Percentiles rank a stretch among this genome's conserved stretches.
Evolutionary conservation across 2,888 invertebrate genomes (phyloP).

Genomic region (Orchesella flavescens): DNA sequence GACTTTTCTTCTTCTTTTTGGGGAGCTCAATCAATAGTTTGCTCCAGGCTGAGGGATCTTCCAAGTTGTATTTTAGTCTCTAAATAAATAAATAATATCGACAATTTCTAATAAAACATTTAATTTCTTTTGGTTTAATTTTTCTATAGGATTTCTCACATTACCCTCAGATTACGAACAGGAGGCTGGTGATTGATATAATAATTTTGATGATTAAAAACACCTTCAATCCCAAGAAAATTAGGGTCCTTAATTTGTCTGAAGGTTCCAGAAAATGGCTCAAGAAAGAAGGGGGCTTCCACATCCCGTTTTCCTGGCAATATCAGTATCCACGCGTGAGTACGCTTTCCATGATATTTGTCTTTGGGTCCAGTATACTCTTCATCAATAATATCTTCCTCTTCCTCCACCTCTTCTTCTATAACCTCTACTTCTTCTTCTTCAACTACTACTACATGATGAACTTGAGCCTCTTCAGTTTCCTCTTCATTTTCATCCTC

Average conservation of each 20-base stretch:
- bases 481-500: slow-evolving; percentile 43
- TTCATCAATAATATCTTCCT: slow-evolving; percentile 49
- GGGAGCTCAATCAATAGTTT: slow-evolving; percentile 61
- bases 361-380: slow-evolving; percentile 78
- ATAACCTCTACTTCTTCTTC: slow-evolving; percentile 74
- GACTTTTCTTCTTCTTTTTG: slow-evolving; percentile 37
- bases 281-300: slow-evolving; percentile 84
- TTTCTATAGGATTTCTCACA: no score
- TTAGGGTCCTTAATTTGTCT: slow-evolving; percentile 78
- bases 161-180: slow-evolving; percentile 21
- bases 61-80: slow-evolving; percentile 66
- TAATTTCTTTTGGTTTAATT: no score
- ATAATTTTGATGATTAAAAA: slow-evolving; percentile 91
- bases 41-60: slow-evolving; percentile 68
- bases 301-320: slow-evolving; percentile 79
- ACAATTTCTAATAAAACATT: slow-evolving; percentile 10
- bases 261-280: slow-evolving; percentile 85
- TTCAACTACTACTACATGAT: slow-evolving; percentile 17
- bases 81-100: no score
- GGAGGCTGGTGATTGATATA: slow-evolving; percentile 77
- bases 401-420: slow-evolving; percentile 72
- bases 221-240: slow-evolving; percentile 86
- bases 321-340: slow-evolving; percentile 90
- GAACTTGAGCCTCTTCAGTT: background rate
- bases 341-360: slow-evolving; percentile 77